Base-by-base conservation (phyloP, 2,797 vertebrate genomes). In the Anguilla anguilla region DNA sequence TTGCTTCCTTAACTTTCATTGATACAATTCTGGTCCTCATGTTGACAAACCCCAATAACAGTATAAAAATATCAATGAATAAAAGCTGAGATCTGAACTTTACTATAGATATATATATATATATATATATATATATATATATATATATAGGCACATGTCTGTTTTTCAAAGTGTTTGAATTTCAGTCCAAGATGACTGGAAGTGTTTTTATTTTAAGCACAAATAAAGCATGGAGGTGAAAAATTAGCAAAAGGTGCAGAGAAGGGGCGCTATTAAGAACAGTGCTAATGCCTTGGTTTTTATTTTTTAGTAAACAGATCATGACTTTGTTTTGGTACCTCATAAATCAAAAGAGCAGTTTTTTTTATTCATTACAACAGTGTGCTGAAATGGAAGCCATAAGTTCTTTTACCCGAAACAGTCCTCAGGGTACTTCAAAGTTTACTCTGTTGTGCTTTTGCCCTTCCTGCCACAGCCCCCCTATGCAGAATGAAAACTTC, bases 401-500 rank as follows among this genome's bases (percentile, higher is more conserved):
- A 17, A 61, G 19, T 61, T 61, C 57, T 17, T 46, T 86, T 86
- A 22, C 57, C 53, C 81, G 35, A 46, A 87, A 22, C 61, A 6
- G 17, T 69, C 46, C 72, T 43, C n/a, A 43, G 64, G 51, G 53
- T 67, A 83, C 61, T 74, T 86, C n/a, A 84, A 61, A 86, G 51
- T 86, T 59, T 86, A 15, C 51, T 64, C 49, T 86, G 28, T 77
- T 77, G 43, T 87, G 59, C 25, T 77, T 77, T 53, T 87, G 59
- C 25, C 61, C 86, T 74, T 84, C 39, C 84, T 72, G 82, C 82
- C 88, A 55, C 69, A 86, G 64, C 79, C 90, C 82, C 89, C 91
- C 90, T 88, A 89, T 91, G 90, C 89, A 92, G 87, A 79, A 53
- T 92, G 92, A 94, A 94, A 89, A 94, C 94, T 95, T 95, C 94